Evolutionary conservation across 1,140 invertebrate genomes (phyloP).

Genomic region (Trypoxylus dichotomus): DNA sequence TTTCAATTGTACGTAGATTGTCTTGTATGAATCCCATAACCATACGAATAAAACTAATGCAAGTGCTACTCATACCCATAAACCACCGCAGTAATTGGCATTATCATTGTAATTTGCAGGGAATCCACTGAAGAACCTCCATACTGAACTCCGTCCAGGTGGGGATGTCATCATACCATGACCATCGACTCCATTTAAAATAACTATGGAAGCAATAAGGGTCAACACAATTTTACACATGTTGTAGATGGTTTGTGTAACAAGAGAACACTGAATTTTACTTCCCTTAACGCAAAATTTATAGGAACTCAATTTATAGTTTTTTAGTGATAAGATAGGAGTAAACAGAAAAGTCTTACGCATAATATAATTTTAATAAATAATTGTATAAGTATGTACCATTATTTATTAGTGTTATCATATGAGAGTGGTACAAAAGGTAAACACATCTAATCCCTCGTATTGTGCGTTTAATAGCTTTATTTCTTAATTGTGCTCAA

Average conservation of each 20-base stretch:
- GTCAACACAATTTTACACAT: not conserved
- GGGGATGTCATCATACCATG: conserved; percentile 74
- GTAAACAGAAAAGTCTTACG: not conserved
- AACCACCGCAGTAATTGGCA: conserved; percentile 68
- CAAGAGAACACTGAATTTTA: not conserved
- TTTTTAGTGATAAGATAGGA: conserved; percentile 7
- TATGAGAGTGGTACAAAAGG: not conserved
- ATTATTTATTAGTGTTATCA: not conserved
- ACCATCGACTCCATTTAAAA: conserved; percentile 48
- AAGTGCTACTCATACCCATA: conserved; percentile 52
- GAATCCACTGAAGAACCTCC: conserved; percentile 62
- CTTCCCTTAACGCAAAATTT: not conserved
- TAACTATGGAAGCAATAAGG: not conserved
- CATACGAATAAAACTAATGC: not conserved
- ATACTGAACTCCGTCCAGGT: conserved; percentile 65
- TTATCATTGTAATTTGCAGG: conserved; percentile 67
- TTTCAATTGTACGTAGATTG: too few species aligned
- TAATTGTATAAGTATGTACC: not conserved
- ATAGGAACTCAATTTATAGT: not conserved
- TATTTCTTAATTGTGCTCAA: not conserved
- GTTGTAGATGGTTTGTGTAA: not conserved
- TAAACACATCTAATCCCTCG: not conserved
- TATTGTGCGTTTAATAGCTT: not conserved
- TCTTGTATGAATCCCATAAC: too few species aligned
- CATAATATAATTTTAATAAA: not conserved